These are phyloP conservation scores for Bembecia ichneumoniformis DNA, from an alignment of 2,888 invertebrate species.

Conservation along the genomic window DNA sequence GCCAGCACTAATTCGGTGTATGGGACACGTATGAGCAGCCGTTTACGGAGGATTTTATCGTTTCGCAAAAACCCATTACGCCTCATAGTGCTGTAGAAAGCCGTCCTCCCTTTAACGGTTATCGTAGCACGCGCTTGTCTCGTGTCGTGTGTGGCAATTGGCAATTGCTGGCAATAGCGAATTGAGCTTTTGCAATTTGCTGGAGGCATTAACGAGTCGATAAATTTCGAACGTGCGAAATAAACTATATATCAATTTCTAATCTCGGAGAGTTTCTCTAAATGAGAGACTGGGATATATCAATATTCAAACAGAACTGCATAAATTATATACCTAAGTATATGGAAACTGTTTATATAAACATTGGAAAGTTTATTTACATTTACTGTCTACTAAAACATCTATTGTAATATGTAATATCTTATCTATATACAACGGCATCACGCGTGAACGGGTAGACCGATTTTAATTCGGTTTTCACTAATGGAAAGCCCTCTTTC, in stretches of 20 bases:
- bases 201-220: slow-evolving; percentile 3
- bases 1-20: not conserved
- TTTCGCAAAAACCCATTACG: slow-evolving; percentile 19
- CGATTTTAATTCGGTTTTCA: too few relatives aligned
- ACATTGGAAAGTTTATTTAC: too few relatives aligned
- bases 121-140: slow-evolving; percentile 14
- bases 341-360: too few relatives aligned
- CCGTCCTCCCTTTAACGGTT: slow-evolving; percentile 22
- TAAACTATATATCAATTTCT: slow-evolving; percentile 1
- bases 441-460: too few relatives aligned
- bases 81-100: slow-evolving; percentile 26
- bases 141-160: not conserved
- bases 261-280: not conserved
- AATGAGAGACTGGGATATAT: too few relatives aligned
- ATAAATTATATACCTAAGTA: too few relatives aligned
- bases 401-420: too few relatives aligned
- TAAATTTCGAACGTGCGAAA: not conserved
- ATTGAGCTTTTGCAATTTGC: not conserved
- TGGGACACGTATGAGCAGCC: not conserved
- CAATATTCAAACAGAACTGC: too few relatives aligned
- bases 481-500: too few relatives aligned
- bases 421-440: too few relatives aligned
- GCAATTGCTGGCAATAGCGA: slow-evolving; percentile 2
- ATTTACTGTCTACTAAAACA: too few relatives aligned
- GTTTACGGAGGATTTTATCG: slow-evolving; percentile 7